phyloP scores from a whole-genome alignment of 2,113 vertebrate species.

The Pomatostomus ruficeps region DNA sequence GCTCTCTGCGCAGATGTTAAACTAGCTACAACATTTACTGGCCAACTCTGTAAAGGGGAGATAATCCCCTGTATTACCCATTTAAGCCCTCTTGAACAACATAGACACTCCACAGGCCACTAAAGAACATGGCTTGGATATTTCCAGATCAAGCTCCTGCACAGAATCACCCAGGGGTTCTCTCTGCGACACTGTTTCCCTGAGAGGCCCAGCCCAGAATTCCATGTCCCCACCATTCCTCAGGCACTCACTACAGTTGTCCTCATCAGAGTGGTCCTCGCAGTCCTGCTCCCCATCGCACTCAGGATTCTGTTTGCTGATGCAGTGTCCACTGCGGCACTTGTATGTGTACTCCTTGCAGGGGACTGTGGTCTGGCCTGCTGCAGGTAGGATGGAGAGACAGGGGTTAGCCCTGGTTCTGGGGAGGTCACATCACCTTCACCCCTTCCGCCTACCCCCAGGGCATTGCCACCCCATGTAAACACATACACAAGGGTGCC shows the following conservation, averaged over 20 bases:
- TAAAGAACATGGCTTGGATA: not conserved
- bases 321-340: constrained; percentile 75
- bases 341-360: constrained; percentile 79
- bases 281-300: constrained; percentile 84
- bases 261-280: constrained; percentile 82
- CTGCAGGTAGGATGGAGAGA: not conserved
- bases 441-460: not conserved
- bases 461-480: no score
- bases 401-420: not conserved
- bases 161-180: not conserved
- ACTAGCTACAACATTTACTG: not conserved
- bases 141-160: not conserved
- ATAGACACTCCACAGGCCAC: rapidly evolving
- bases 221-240: not conserved
- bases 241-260: constrained; percentile 76
- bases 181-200: not conserved
- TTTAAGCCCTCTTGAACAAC: not conserved
- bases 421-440: not conserved
- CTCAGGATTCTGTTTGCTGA: constrained; percentile 84
- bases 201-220: not conserved
- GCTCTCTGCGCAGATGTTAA: not conserved
- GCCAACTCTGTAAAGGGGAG: not conserved
- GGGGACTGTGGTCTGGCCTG: not conserved
- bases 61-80: not conserved
- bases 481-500: not conserved